Base-by-base conservation (phyloP, 2,888 invertebrate genomes). In the Perdita meconis region DNA sequence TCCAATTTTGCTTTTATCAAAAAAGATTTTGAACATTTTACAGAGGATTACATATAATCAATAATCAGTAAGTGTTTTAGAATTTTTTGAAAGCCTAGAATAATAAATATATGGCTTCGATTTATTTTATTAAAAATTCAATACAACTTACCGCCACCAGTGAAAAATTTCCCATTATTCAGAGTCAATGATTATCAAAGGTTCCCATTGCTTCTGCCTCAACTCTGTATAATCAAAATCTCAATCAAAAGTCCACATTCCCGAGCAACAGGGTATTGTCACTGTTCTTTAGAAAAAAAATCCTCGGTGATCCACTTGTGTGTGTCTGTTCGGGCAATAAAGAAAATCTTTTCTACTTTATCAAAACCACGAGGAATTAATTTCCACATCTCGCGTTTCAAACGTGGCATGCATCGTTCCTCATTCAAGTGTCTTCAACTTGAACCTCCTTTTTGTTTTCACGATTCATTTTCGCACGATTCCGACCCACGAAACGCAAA, bases 341-440 rank as follows among this genome's bases (percentile, higher is more conserved):
- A 82, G 68, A 66, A 59, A 68, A 60, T 55, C 53, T 82, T 78
- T 77, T 77, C 60, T 71, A 80, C 65, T 83, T 83, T 71, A 64
- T 64, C 38, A 50, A 42, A 44, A 53, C n/a, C 36, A 61, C 57
- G 30, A 55, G 8, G 61, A 57, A 50, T 66, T 74, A 22, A 56
- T 8, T 40, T 38, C 38, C 34, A n/a, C 47, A 24, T 61, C 42
- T 34, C 64, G 64, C 44, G 59, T 13, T 72, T 65, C 73, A 36
- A 22, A 56, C 71, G 78, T 78, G 82, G 82, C 82, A 82, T 82
- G 82, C 78, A 72, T 76, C 68, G 64, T 36, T 71, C 44, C 38
- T 59, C n/a, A 51, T n/a, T 22, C 38, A n/a, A 51, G 34, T 6
- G n/a, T 26, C 2, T 26, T n/a, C 42, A 6, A 2, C 19, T 19